Evolutionary conservation across 1,140 invertebrate genomes (phyloP).

Genomic region (Ephestia elutella): DNA sequence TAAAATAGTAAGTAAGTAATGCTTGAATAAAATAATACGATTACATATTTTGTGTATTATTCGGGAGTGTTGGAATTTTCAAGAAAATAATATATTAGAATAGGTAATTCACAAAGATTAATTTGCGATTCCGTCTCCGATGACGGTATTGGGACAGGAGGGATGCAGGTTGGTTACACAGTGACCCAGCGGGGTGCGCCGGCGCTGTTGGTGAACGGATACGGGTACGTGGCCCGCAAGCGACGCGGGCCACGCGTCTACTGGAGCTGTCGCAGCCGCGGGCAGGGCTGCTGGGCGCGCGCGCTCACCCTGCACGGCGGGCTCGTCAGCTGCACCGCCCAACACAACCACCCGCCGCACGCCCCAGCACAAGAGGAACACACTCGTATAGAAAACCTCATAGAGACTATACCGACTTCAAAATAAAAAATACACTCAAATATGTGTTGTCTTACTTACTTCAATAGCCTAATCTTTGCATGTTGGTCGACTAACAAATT

Average conservation of each 20-base stretch:
- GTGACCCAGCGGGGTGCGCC: slow-evolving; percentile 59
- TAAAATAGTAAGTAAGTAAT: background rate
- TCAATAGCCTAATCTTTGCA: background rate
- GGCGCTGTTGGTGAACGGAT: slow-evolving; percentile 50
- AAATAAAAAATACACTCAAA: slow-evolving; percentile 12
- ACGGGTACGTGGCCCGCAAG: slow-evolving; percentile 53
- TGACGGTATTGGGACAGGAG: slow-evolving; percentile 17
- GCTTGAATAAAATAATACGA: slow-evolving; percentile 13
- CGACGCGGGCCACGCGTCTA: slow-evolving; percentile 55
- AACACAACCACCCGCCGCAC: slow-evolving; percentile 46
- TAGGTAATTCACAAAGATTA: background rate
- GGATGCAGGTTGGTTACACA: slow-evolving; percentile 37
- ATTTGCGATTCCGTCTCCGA: background rate
- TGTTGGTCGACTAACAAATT: slow-evolving; percentile 12
- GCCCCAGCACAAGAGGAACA: slow-evolving; percentile 32
- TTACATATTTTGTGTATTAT: background rate
- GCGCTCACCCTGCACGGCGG: slow-evolving; percentile 50
- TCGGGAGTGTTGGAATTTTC: background rate
- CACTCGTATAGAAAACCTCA: slow-evolving; percentile 54
- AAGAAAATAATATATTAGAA: too few relatives aligned
- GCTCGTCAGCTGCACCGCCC: slow-evolving; percentile 29
- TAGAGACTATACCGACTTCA: slow-evolving; percentile 45
- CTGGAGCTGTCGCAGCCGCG: slow-evolving; percentile 53
- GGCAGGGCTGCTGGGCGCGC: slow-evolving; percentile 40
- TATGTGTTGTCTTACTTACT: background rate